These are phyloP conservation scores for Orchesella flavescens DNA, from an alignment of 2,888 invertebrate genomes.

Conservation along the genomic window DNA sequence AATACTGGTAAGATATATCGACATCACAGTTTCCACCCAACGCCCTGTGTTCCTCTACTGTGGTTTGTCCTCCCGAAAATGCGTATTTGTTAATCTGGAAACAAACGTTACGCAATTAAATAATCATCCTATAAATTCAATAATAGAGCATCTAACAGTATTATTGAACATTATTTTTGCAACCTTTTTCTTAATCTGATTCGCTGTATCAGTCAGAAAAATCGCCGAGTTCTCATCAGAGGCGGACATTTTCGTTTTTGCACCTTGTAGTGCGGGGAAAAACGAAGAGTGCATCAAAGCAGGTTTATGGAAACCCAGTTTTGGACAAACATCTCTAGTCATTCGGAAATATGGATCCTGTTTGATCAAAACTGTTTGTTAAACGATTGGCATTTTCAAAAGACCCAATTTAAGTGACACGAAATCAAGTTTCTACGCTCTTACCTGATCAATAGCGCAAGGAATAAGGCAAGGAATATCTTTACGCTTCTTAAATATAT, in stretches of 20 bases:
- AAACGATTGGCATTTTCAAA: neutral
- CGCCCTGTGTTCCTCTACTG: constrained; percentile 91
- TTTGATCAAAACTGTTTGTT: neutral
- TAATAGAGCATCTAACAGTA: too few relatives aligned
- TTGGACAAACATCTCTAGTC: constrained; percentile 96
- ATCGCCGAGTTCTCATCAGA: constrained; percentile 95
- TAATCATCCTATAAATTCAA: neutral
- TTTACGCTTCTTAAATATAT: constrained; percentile 87
- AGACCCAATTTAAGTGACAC: neutral
- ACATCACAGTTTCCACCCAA: constrained; percentile 95
- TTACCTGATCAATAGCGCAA: constrained; percentile 96
- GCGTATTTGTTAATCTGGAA: constrained; percentile 90
- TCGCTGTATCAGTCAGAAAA: constrained; percentile 94
- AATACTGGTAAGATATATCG: constrained; percentile 95
- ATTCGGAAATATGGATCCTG: constrained; percentile 98
- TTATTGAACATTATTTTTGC: neutral
- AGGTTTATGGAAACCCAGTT: constrained; percentile 91
- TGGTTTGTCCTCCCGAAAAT: constrained; percentile 95
- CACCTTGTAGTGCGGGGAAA: constrained; percentile 95
- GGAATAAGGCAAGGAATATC: constrained; percentile 91
- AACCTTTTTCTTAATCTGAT: constrained; percentile 97
- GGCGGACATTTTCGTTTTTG: constrained; percentile 99
- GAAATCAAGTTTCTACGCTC: constrained; percentile 2
- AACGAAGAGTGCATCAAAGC: constrained; percentile 89
- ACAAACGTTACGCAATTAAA: neutral